A percentile compares a stretch with the other conserved stretches of the same genome.
Conservation (phyloP, 2,113 vertebrate genomes). For the Alouatta palliata region DNA sequence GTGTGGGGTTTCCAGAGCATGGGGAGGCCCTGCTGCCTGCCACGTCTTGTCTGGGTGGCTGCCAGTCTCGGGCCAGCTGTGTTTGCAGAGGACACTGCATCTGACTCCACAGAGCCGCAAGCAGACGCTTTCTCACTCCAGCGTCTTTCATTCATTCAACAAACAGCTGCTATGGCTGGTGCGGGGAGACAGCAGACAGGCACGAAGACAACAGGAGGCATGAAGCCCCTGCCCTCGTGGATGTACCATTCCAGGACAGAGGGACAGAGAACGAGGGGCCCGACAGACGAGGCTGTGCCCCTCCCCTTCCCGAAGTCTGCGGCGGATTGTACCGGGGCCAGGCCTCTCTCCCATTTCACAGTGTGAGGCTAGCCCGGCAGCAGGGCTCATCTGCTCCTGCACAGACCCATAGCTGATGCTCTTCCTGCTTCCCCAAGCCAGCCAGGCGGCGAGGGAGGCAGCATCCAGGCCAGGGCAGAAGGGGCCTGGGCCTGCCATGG, state of each 20-base stretch:
- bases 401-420: fast-evolving
- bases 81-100: too few species aligned
- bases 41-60: too few species aligned
- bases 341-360: neutral
- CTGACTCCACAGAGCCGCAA: neutral
- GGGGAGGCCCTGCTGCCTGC: neutral
- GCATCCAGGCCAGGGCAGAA: neutral
- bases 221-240: fast-evolving
- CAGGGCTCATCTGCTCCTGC: fast-evolving
- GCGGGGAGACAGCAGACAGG: neutral
- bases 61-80: neutral
- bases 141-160: neutral
- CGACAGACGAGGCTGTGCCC: fast-evolving
- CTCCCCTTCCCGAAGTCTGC: too few species aligned
- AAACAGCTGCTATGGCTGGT: neutral
- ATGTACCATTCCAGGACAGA: fast-evolving
- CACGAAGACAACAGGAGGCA: fast-evolving
- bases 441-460: fast-evolving
- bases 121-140: fast-evolving
- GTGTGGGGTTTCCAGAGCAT: fast-evolving
- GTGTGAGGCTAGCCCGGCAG: fast-evolving
- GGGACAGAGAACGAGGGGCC: fast-evolving
- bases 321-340: fast-evolving
- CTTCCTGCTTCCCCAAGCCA: neutral
- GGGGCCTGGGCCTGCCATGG: fast-evolving